Percentiles rank a stretch among this genome's conserved stretches.
Conservation (phyloP, 2,113 vertebrate genomes). For the Myiozetetes cayanensis region DNA sequence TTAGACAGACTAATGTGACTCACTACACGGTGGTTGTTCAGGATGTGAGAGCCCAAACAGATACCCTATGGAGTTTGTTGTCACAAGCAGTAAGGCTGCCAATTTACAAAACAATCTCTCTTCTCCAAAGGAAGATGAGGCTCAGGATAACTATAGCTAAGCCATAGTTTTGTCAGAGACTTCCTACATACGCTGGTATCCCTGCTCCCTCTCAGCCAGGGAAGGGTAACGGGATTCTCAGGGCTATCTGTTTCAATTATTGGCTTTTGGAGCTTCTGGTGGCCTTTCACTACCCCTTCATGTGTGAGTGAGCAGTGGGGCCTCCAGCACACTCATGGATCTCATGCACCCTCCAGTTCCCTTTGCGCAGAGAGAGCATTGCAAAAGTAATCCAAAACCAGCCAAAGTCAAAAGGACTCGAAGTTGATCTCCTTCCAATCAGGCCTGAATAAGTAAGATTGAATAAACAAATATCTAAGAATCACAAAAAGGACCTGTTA, state of each 20-base stretch:
- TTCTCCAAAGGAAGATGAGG: not conserved
- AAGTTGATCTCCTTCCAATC: not conserved
- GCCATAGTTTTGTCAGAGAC: not conserved
- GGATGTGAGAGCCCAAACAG: not conserved
- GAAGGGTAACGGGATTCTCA: not conserved
- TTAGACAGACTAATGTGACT: not conserved
- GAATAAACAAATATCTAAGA: not conserved
- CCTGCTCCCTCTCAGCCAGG: not conserved
- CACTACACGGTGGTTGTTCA: not conserved
- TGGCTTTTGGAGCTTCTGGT: not conserved
- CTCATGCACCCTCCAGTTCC: rapidly evolving
- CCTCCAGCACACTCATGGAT: not conserved
- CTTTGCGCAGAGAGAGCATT: not conserved
- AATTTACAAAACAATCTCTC: not conserved
- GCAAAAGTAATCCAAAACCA: not conserved
- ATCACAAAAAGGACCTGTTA: not conserved
- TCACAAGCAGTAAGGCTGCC: not conserved
- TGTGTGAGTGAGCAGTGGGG: too few relatives aligned
- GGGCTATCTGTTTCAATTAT: not conserved
- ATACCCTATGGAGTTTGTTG: not conserved
- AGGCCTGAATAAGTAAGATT: not conserved
- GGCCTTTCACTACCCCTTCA: not conserved
- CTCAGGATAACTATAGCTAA: not conserved
- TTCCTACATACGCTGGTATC: rapidly evolving
- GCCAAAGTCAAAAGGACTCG: not conserved